Conservation (phyloP, 2,888 invertebrate species). For the Conus canariensis region DNA sequence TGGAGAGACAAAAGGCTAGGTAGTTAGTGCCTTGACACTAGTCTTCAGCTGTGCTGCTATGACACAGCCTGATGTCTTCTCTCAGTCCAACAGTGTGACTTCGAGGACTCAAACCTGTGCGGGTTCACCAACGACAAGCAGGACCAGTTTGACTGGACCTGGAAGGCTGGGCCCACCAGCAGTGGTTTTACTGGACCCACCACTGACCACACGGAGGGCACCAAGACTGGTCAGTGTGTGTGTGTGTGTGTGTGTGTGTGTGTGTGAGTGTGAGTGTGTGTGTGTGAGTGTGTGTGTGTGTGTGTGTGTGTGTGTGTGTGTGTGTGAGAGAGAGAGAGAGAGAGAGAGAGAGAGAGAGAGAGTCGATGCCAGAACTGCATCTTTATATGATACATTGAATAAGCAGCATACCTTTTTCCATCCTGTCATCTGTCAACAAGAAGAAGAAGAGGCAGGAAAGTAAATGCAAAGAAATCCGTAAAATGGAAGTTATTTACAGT, state of each 20-base stretch:
- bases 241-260: not conserved
- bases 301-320: not conserved
- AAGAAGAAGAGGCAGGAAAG: too few species aligned
- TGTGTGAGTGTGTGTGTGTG: not conserved
- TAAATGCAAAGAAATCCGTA: too few species aligned
- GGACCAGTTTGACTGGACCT: constrained; percentile 73
- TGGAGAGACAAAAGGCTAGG: too few species aligned
- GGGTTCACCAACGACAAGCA: constrained; percentile 64
- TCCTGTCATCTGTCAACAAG: too few species aligned
- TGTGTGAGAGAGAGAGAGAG: not conserved
- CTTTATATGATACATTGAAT: too few species aligned
- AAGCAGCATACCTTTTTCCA: too few species aligned
- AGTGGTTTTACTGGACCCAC: constrained; percentile 65
- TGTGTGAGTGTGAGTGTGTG: not conserved
- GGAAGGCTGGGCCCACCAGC: constrained; percentile 58
- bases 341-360: not conserved
- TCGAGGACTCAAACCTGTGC: constrained; percentile 66
- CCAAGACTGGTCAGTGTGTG: constrained; percentile 57
- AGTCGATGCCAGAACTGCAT: not conserved
- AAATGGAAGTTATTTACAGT: too few species aligned
- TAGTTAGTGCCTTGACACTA: too few species aligned
- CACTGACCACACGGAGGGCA: constrained; percentile 70
- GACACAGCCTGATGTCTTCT: too few species aligned
- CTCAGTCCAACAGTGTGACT: constrained; percentile 42
- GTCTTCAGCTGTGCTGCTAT: too few species aligned